Percentiles rank a stretch among this genome's conserved stretches.
Evolutionary conservation across 2,113 vertebrate genomes (phyloP).

Genomic region (Lamprologus callipterus): DNA sequence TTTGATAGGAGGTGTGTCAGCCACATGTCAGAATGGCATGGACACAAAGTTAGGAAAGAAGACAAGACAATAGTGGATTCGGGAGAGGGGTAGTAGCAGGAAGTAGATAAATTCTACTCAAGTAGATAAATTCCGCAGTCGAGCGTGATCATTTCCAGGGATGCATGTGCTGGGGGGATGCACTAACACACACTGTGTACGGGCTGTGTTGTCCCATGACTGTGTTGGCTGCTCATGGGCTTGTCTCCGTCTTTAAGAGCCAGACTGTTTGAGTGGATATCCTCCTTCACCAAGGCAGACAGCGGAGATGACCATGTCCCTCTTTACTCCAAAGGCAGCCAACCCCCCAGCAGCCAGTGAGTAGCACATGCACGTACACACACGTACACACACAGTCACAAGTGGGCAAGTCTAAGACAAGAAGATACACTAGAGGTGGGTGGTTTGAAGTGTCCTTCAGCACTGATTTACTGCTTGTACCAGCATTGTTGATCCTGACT

Average conservation of each 20-base stretch:
- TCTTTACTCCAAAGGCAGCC: slow-evolving; percentile 73
- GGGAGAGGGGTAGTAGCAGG: background rate
- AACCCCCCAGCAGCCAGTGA: slow-evolving; percentile 73
- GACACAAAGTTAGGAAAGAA: background rate
- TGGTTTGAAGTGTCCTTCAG: background rate
- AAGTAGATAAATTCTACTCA: background rate
- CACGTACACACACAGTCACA: background rate
- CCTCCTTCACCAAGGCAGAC: slow-evolving; percentile 78
- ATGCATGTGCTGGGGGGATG: background rate
- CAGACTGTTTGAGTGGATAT: slow-evolving; percentile 80
- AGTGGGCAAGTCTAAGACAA: background rate
- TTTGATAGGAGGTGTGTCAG: slow-evolving; percentile 38
- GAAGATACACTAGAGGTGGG: background rate
- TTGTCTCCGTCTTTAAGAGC: slow-evolving; percentile 70
- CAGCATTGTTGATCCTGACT: background rate
- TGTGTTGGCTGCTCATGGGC: slow-evolving; percentile 38
- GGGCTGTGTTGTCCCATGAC: slow-evolving; percentile 8
- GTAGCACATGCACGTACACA: slow-evolving; percentile 41
- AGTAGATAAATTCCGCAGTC: background rate
- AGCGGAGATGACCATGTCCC: slow-evolving; percentile 70
- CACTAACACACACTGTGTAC: background rate
- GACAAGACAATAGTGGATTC: background rate
- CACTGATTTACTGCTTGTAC: background rate
- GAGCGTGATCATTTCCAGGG: background rate
- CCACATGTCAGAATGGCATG: background rate